These are phyloP conservation scores for Biston betularia DNA, from an alignment of 2,888 invertebrate species.

Conservation along the genomic window DNA sequence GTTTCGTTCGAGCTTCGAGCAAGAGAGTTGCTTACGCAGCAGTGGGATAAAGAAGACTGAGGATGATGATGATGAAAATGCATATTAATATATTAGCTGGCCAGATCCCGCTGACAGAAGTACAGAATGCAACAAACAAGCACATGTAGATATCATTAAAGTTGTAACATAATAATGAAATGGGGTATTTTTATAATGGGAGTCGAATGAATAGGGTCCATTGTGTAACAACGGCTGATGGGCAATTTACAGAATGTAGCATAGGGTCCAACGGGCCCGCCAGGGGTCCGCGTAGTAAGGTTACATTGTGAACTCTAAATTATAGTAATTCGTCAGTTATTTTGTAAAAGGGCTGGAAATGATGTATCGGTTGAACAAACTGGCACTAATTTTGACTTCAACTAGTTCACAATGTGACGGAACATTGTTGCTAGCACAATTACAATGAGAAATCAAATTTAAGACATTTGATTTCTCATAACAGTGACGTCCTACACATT, in stretches of 20 bases:
- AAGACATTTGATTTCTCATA: too few species aligned
- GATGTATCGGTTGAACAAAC: conserved; percentile 55
- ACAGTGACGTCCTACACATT: too few species aligned
- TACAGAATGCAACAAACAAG: conserved; percentile 49
- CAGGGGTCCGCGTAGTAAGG: conserved; percentile 63
- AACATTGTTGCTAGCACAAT: neutral
- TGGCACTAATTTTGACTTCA: conserved; percentile 39
- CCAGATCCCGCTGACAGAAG: conserved; percentile 47
- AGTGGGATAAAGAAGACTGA: too few species aligned
- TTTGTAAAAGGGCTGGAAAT: conserved; percentile 61
- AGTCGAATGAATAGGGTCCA: conserved; percentile 73
- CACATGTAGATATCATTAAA: conserved; percentile 74
- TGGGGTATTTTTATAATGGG: conserved; percentile 77
- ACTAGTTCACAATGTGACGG: neutral
- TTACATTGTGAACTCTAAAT: conserved; percentile 75
- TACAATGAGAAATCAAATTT: too few species aligned
- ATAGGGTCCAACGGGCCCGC: conserved; percentile 53
- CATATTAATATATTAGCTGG: conserved; percentile 29
- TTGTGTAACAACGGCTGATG: conserved; percentile 63
- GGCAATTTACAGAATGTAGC: conserved; percentile 75
- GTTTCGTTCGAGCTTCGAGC: too few species aligned
- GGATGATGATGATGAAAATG: too few species aligned
- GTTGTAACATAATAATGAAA: conserved; percentile 80
- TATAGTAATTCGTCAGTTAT: conserved; percentile 73
- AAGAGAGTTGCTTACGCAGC: too few species aligned